phyloP scores from a whole-genome alignment of 2,113 vertebrate genomes.

The chimpanzee (Pan troglodytes) region DNA sequence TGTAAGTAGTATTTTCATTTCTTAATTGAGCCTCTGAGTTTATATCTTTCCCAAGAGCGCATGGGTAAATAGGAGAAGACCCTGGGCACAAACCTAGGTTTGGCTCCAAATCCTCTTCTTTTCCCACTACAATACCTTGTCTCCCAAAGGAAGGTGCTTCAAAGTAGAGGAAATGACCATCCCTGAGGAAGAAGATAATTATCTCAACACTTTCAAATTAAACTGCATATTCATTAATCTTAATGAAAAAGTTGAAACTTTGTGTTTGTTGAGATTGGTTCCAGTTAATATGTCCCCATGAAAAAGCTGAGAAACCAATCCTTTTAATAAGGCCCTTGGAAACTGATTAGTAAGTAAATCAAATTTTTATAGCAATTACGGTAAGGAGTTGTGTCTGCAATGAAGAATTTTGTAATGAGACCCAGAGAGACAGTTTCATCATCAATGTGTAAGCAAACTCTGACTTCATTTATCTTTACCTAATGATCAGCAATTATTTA shows the following conservation, averaged over 20 bases:
- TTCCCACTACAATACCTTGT: not conserved
- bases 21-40: not conserved
- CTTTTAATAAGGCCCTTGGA: conserved; percentile 68
- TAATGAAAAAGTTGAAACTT: conserved; percentile 53
- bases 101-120: not conserved
- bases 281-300: conserved; percentile 26
- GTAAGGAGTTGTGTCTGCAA: conserved; percentile 25
- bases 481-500: conserved; percentile 24
- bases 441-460: not conserved
- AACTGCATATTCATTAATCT: conserved; percentile 47
- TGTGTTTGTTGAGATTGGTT: not conserved
- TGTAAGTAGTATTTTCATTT: not conserved
- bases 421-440: conserved; percentile 63
- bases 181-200: not conserved
- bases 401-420: conserved; percentile 51
- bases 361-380: not conserved
- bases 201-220: not conserved
- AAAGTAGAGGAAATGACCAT: not conserved
- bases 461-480: conserved; percentile 10
- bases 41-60: not conserved
- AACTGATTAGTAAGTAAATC: conserved; percentile 58
- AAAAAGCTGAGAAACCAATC: not conserved
- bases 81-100: not conserved
- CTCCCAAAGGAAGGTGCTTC: not conserved
- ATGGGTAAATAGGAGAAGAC: not conserved